Conservation (phyloP, 1,140 invertebrate genomes). For the Colletes latitarsis region DNA sequence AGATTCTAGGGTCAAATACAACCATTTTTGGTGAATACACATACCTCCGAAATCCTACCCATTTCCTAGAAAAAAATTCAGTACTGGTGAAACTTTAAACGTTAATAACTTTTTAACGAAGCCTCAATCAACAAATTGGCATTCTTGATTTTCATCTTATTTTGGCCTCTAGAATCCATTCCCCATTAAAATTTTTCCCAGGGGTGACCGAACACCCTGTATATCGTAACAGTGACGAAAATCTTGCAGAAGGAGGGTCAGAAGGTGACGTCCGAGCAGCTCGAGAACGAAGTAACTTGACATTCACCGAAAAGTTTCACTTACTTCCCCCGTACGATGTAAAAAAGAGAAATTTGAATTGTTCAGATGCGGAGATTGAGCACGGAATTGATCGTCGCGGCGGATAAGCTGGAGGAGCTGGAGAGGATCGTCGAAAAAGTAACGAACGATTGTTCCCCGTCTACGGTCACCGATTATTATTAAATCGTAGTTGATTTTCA, state of each 20-base stretch:
- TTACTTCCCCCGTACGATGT: not conserved
- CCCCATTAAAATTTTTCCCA: no score
- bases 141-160: no score
- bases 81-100: no score
- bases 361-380: conserved; percentile 64
- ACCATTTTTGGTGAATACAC: no score
- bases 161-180: no score
- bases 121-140: no score
- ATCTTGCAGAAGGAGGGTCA: conserved; percentile 70
- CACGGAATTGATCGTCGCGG: conserved; percentile 56
- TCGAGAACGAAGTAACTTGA: conserved; percentile 69
- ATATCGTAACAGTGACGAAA: not conserved
- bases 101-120: no score
- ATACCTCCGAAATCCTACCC: no score
- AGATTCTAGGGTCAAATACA: no score
- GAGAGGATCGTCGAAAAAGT: conserved; percentile 72
- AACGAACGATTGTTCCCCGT: conserved; percentile 23
- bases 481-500: conserved; percentile 69
- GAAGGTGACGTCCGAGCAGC: conserved; percentile 55
- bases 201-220: no score
- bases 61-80: no score
- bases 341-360: not conserved
- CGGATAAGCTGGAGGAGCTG: conserved; percentile 64
- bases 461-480: conserved; percentile 54
- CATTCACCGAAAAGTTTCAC: not conserved